phyloP scores from a whole-genome alignment of 2,113 vertebrate species.

The Embiotoca jacksoni region DNA sequence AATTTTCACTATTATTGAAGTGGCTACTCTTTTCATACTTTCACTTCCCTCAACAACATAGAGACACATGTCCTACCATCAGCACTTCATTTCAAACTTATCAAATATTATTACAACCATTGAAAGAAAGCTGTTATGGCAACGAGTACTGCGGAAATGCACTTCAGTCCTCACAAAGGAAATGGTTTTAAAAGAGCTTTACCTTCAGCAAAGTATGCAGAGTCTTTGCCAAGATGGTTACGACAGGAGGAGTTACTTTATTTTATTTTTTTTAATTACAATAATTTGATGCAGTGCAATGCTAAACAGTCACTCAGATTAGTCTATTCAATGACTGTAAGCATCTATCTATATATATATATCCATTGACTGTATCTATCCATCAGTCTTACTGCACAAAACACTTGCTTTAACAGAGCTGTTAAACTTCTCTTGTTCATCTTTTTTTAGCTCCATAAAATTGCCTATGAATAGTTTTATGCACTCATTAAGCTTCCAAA shows the following conservation, averaged over 20 bases:
- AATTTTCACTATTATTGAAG: background rate
- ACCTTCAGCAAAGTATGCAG: background rate
- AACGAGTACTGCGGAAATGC: constrained; percentile 49
- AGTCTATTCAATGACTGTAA: no score
- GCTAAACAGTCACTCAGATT: no score
- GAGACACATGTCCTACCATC: constrained; percentile 35
- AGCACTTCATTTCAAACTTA: constrained; percentile 44
- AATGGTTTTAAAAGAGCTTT: constrained; percentile 32
- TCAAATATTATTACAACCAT: constrained; percentile 38
- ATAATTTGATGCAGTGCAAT: no score
- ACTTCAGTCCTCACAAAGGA: constrained; percentile 46
- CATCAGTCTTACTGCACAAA: background rate
- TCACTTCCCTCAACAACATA: constrained; percentile 8
- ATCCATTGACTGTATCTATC: background rate
- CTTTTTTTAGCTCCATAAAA: constrained; percentile 43
- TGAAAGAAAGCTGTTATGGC: constrained; percentile 60
- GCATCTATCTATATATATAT: background rate
- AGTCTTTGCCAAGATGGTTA: constrained; percentile 2
- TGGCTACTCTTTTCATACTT: constrained; percentile 7
- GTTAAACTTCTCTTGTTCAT: constrained; percentile 39
- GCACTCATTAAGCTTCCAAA: constrained; percentile 41
- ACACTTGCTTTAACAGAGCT: constrained; percentile 5
- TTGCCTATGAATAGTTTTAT: constrained; percentile 38
- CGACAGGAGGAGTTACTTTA: no score
- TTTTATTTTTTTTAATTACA: no score